These are phyloP conservation scores for Balanococcus diminutus DNA, from an alignment of 2,888 invertebrate species.

Conservation along the genomic window DNA sequence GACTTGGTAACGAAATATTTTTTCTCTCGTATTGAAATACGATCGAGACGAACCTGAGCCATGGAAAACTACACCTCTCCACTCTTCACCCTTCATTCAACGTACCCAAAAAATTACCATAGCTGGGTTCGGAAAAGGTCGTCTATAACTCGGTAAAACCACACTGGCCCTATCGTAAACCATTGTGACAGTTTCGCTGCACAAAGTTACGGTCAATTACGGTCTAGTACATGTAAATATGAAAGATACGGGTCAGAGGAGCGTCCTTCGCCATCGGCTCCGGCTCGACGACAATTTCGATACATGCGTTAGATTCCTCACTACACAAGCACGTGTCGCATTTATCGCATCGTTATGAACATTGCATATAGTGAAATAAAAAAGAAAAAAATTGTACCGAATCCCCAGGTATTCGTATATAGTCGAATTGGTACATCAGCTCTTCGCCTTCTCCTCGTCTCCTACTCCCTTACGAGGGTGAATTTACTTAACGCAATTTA, in stretches of 20 bases:
- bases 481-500: conserved; percentile 25
- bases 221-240: neutral
- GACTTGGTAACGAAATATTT: too few relatives aligned
- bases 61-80: too few relatives aligned
- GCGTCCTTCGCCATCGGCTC: too few relatives aligned
- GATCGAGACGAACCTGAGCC: neutral
- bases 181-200: neutral
- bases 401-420: neutral
- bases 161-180: neutral
- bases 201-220: neutral
- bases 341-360: neutral
- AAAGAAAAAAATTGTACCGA: neutral
- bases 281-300: neutral
- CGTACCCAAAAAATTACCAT: neutral
- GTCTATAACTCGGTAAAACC: neutral
- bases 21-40: neutral
- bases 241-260: neutral
- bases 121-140: neutral
- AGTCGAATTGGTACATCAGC: neutral
- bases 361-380: too few relatives aligned
- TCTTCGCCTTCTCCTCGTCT: neutral
- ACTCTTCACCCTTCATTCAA: too few relatives aligned
- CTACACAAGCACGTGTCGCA: neutral
- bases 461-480: neutral
- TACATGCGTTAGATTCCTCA: neutral